phyloP scores from a whole-genome alignment of 2,888 invertebrate genomes.

The Amiota mariae region DNA sequence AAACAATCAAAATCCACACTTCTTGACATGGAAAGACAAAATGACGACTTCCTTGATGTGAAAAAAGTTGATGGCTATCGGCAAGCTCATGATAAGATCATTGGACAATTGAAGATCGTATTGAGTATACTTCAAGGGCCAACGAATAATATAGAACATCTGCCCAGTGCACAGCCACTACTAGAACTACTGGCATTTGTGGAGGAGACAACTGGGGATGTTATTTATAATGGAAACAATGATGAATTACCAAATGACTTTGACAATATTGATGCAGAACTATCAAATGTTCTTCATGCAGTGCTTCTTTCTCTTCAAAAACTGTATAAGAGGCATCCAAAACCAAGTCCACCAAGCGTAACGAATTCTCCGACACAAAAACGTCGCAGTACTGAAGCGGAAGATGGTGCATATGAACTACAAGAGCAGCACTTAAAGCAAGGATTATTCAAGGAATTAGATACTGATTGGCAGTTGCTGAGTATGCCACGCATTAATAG shows the following conservation, averaged over 20 bases:
- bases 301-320: constrained; percentile 77
- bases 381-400: neutral
- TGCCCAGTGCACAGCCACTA: constrained; percentile 65
- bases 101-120: constrained; percentile 44
- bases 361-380: constrained; percentile 40
- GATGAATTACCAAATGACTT: constrained; percentile 43
- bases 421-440: constrained; percentile 80
- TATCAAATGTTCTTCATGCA: constrained; percentile 75
- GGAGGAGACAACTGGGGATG: neutral
- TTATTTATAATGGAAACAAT: neutral
- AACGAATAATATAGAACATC: constrained; percentile 43
- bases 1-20: constrained; percentile 52
- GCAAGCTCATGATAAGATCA: constrained; percentile 47
- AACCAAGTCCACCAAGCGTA: constrained; percentile 33
- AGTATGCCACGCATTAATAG: constrained; percentile 75
- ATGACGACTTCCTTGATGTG: constrained; percentile 63
- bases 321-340: constrained; percentile 75
- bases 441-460: constrained; percentile 78
- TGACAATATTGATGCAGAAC: constrained; percentile 65
- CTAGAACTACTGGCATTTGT: constrained; percentile 47
- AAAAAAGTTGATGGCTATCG: constrained; percentile 51
- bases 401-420: constrained; percentile 50
- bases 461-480: constrained; percentile 77
- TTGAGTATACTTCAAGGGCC: constrained; percentile 34
- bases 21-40: constrained; percentile 55